Conservation (phyloP, 2,888 invertebrate species). For the Andrena trimmerana region DNA sequence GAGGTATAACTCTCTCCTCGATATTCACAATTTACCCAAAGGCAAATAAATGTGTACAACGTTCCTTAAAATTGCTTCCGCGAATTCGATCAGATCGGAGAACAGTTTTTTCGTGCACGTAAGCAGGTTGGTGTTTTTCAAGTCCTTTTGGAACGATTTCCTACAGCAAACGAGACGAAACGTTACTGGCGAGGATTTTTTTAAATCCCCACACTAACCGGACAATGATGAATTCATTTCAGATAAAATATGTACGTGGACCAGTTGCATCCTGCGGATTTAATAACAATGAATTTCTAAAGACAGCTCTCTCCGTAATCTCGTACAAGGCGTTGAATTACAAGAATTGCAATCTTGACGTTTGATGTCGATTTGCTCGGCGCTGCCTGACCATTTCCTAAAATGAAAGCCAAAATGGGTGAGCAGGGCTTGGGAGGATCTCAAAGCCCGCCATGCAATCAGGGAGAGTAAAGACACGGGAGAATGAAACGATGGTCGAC, state of each 20-base stretch:
- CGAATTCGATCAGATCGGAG: slow-evolving; percentile 5
- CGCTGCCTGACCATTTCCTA: slow-evolving; percentile 24
- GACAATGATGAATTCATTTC: background rate
- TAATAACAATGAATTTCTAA: background rate
- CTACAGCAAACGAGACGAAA: background rate
- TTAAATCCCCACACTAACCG: background rate
- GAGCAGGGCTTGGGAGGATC: slow-evolving; percentile 28
- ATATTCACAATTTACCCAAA: slow-evolving; percentile 8
- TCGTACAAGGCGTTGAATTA: background rate
- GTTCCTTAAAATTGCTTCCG: slow-evolving; percentile 27
- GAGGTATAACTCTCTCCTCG: background rate
- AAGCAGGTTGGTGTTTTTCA: background rate
- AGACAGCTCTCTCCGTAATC: background rate
- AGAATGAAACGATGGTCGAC: slow-evolving; percentile 38
- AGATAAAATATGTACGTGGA: background rate
- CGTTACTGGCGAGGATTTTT: background rate
- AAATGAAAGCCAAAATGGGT: slow-evolving; percentile 45
- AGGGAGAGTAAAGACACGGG: slow-evolving; percentile 52
- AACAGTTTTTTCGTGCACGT: background rate
- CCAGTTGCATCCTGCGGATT: background rate
- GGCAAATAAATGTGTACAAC: background rate
- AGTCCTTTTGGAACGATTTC: background rate
- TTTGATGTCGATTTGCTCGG: slow-evolving; percentile 19
- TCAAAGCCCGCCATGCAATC: slow-evolving; percentile 49
- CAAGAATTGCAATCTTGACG: background rate